Evolutionary conservation across 2,888 invertebrate species (phyloP).

Genomic region (Campopleginae sp.): DNA sequence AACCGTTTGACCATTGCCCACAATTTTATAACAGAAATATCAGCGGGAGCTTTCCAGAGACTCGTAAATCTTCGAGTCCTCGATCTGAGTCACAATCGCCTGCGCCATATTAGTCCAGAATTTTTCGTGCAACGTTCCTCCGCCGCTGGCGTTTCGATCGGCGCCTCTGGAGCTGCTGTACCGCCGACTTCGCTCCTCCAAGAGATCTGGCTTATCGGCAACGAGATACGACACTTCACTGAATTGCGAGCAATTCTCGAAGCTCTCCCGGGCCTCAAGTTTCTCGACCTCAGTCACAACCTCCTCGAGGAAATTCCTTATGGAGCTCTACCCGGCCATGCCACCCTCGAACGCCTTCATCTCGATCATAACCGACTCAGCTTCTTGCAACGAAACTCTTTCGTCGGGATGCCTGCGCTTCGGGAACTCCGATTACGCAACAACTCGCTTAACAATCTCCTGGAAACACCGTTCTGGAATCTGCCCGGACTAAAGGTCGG

Average conservation of each 20-base stretch:
- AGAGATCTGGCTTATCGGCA: conserved; percentile 91
- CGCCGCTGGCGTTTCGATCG: conserved; percentile 86
- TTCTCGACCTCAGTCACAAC: conserved; percentile 92
- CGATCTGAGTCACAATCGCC: conserved; percentile 91
- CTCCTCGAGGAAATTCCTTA: conserved; percentile 91
- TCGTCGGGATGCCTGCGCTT: conserved; percentile 93
- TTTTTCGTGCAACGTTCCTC: conserved; percentile 91
- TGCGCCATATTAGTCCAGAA: conserved; percentile 92
- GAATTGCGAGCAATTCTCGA: conserved; percentile 91
- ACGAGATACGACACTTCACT: conserved; percentile 90
- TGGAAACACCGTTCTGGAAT: conserved; percentile 93
- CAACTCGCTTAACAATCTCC: conserved; percentile 91
- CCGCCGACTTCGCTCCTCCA: conserved; percentile 85
- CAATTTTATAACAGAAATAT: conserved; percentile 91
- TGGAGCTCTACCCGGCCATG: conserved; percentile 92
- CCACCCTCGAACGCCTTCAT: conserved; percentile 92
- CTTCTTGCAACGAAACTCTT: conserved; percentile 91
- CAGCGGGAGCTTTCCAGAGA: conserved; percentile 92
- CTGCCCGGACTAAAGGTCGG: conserved; percentile 90
- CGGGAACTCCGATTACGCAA: conserved; percentile 92
- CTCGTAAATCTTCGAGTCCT: conserved; percentile 90
- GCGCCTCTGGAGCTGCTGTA: conserved; percentile 82
- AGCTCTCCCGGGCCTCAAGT: conserved; percentile 90
- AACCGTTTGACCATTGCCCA: conserved; percentile 89
- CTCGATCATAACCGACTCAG: conserved; percentile 92